phyloP scores from a whole-genome alignment of 2,113 vertebrate species.

The Oostethus manadensis region DNA sequence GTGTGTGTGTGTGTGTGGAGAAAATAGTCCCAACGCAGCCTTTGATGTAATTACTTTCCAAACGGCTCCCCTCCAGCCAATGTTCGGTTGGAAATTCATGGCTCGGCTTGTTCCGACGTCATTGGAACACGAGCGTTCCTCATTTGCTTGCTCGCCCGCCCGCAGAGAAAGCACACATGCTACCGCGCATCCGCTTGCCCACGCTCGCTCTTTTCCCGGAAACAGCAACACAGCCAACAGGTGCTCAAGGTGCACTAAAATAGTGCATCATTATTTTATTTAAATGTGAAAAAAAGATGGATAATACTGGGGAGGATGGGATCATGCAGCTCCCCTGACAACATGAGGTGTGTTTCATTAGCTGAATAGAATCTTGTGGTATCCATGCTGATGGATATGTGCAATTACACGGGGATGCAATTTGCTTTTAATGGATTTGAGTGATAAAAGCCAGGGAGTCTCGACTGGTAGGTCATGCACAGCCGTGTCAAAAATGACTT shows the following conservation, averaged over 20 bases:
- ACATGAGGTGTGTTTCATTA: no score
- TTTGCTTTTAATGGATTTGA: no score
- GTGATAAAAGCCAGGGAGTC: no score
- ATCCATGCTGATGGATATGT: no score
- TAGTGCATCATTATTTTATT: no score
- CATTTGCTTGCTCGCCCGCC: constrained; percentile 40
- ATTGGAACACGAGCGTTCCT: constrained; percentile 54
- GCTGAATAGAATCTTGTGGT: no score
- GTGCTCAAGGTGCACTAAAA: neutral
- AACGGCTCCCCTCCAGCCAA: constrained; percentile 65
- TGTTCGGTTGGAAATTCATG: constrained; percentile 65
- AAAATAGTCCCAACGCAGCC: constrained; percentile 67
- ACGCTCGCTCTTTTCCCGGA: neutral
- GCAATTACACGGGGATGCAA: no score
- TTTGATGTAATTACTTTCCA: constrained; percentile 75
- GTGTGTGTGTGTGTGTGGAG: constrained; percentile 55
- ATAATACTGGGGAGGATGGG: no score
- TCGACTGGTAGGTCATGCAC: no score
- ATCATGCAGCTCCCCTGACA: no score
- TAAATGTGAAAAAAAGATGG: no score
- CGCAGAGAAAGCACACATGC: constrained; percentile 22
- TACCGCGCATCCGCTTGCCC: constrained; percentile 1
- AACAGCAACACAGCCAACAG: neutral
- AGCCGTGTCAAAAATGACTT: no score
- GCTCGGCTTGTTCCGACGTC: constrained; percentile 53